Evolutionary conservation across 1,140 invertebrate species (phyloP).

Genomic region (Lepeophtheirus salmonis): DNA sequence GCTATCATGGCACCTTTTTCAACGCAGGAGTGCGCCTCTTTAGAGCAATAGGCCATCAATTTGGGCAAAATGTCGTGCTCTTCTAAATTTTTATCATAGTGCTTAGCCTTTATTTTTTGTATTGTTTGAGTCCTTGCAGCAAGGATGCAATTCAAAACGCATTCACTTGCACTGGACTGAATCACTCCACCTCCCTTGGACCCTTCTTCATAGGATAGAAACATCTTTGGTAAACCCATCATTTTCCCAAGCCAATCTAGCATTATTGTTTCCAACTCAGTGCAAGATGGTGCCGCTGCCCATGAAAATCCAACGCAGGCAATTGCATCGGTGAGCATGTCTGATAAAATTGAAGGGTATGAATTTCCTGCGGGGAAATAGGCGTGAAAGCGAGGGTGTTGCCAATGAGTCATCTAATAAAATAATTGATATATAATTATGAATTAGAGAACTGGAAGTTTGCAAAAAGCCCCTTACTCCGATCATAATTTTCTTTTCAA

Average conservation of each 20-base stretch:
- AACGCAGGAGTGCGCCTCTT: constrained; percentile 95
- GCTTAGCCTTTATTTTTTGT: constrained; percentile 64
- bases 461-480: too few species aligned
- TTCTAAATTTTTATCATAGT: constrained; percentile 48
- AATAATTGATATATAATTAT: too few species aligned
- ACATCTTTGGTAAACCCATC: constrained; percentile 68
- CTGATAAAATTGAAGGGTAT: constrained; percentile 90
- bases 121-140: constrained; percentile 85
- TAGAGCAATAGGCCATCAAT: constrained; percentile 67
- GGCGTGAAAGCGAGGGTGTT: constrained; percentile 94
- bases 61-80: constrained; percentile 84
- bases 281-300: constrained; percentile 92
- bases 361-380: constrained; percentile 97
- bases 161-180: constrained; percentile 94
- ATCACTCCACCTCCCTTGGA: constrained; percentile 82
- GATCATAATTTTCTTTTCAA: constrained; percentile 91
- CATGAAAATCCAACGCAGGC: constrained; percentile 97
- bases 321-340: constrained; percentile 86
- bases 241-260: constrained; percentile 81
- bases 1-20: constrained; percentile 99
- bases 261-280: constrained; percentile 89
- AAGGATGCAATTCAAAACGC: constrained; percentile 80
- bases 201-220: constrained; percentile 55
- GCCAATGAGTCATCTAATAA: constrained; percentile 79
- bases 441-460: too few species aligned